Evolutionary conservation across 2,797 vertebrate species (phyloP), one percentile per base, ranked within the genome.

Genomic region (Melanotaenia trifasciata): DNA sequence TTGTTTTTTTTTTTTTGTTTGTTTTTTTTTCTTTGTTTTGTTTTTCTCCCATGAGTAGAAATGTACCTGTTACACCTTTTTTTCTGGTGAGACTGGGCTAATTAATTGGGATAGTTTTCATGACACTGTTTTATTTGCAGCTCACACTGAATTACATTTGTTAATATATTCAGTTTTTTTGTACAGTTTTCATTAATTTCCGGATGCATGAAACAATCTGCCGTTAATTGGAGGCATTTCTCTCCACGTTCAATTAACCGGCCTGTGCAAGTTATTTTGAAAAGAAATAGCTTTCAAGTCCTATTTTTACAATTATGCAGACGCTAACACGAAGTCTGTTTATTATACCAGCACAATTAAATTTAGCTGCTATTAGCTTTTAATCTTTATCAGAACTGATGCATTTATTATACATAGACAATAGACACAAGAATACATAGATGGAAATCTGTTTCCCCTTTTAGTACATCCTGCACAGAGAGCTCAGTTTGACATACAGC

Each of bases 401-500:
- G 13, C 45, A 2, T 56, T 59, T 22, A 35, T 45, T 30, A 43
- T 2, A 28, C 32, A 36, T 54, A 40, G 22, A 63, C 11, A 14
- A 20, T 32, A 71, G 54, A 65, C 11, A 9, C 35, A 61, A 22
- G 20, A 36, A 64, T 18, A 63, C 2, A 65, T 57, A 61, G 38
- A 14, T 2, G 36, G 47, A 22, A 22, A 22, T 24, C 1, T 20
- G 28, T 22, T 61, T 59, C 24, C 3, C 6, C 36, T 50, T 32
- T 28, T 20, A 28, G 50, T 53, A 22, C 64, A 53, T 75, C 26
- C 75, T 78, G 79, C 67, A 71, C 73, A 70, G 50, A 47, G 16
- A 36, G 66, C 11, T 22, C 62, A 20, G 22, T 72, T 58, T 84
- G 83, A 90, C 88, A 47, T 75, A 75, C 67, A 32, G 68, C 76